Evolutionary conservation across 1,140 invertebrate species (phyloP).

Genomic region (Diachasmimorpha longicaudata): DNA sequence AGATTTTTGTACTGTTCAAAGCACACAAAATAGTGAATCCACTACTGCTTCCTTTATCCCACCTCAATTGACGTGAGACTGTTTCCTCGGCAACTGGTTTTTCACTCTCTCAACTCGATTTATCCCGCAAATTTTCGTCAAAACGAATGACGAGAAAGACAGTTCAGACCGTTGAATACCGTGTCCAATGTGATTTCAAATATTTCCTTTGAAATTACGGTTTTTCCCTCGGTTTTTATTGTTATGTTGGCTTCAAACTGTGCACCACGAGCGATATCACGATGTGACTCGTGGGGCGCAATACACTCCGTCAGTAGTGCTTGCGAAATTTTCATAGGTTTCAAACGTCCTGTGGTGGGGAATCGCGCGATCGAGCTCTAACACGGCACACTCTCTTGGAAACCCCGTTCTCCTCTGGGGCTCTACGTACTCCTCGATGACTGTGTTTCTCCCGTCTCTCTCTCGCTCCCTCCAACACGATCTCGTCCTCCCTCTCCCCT

Average conservation of each 20-base stretch:
- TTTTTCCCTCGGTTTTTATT: background rate
- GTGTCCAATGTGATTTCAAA: background rate
- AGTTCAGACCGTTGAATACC: background rate
- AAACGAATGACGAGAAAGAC: background rate
- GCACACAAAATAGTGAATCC: background rate
- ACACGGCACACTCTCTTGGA: constrained; percentile 3
- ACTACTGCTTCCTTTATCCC: background rate
- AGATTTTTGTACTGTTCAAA: background rate
- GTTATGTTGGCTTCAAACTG: constrained; percentile 2
- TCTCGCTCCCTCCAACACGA: background rate
- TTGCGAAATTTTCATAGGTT: constrained; percentile 30
- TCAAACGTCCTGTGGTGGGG: constrained; percentile 14
- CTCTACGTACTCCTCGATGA: background rate
- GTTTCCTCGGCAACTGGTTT: background rate
- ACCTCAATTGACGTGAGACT: background rate
- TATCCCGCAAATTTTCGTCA: background rate
- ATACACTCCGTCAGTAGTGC: constrained; percentile 20
- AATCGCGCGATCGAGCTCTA: constrained; percentile 25
- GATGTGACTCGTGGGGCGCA: constrained; percentile 25
- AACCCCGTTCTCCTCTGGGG: constrained; percentile 1
- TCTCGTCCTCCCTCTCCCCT: background rate
- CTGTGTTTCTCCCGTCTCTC: background rate
- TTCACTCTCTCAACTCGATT: background rate
- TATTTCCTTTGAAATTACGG: background rate
- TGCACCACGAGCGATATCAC: constrained; percentile 14